A percentile compares a stretch with the other conserved stretches of the same genome.
phyloP scores from a whole-genome alignment of 2,113 vertebrate genomes.

The Cottus gobio region DNA sequence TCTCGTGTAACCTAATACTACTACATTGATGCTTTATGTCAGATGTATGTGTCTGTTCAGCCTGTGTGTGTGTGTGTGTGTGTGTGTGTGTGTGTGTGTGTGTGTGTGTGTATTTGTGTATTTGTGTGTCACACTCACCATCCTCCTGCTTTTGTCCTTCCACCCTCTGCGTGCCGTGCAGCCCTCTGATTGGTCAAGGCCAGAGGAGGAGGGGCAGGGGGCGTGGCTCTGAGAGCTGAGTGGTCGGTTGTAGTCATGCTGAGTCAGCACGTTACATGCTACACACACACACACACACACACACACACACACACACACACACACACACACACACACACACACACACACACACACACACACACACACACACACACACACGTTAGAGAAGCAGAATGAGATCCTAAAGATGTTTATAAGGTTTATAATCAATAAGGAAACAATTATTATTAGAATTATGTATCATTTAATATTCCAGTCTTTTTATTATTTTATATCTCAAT shows the following conservation, averaged over 20 bases:
- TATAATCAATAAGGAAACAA: neutral
- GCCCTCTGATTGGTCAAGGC: slow-evolving; percentile 73
- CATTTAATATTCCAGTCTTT: neutral
- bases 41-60: neutral
- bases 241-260: slow-evolving; percentile 82
- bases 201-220: slow-evolving; percentile 61
- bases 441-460: neutral
- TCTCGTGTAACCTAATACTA: too few relatives aligned
- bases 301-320: slow-evolving; percentile 23
- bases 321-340: slow-evolving; percentile 1
- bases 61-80: neutral
- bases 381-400: neutral
- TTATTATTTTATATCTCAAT: neutral
- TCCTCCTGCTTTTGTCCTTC: slow-evolving; percentile 87
- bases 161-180: slow-evolving; percentile 81
- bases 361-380: slow-evolving; percentile 7
- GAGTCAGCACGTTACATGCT: slow-evolving; percentile 90
- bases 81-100: too few relatives aligned
- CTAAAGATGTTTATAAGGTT: neutral
- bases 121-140: slow-evolving; percentile 80
- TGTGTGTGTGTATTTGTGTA: slow-evolving; percentile 11
- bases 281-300: slow-evolving; percentile 49
- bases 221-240: slow-evolving; percentile 81
- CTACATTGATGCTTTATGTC: neutral
- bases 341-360: slow-evolving; percentile 1